Conservation (phyloP, 1,140 invertebrate species). For the Caenorhabditis brenneri region DNA sequence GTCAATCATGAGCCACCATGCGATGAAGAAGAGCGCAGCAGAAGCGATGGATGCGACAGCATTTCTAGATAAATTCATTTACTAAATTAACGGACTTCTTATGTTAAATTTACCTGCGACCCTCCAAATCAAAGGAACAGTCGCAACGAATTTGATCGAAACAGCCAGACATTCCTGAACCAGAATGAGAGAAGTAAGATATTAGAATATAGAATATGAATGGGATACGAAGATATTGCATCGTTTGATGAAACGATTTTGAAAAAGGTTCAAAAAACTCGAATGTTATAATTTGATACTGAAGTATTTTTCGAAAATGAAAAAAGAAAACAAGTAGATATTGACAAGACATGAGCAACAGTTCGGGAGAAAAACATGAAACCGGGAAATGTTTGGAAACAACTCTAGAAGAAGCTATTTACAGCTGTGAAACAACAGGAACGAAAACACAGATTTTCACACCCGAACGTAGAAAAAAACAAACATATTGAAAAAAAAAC, state of each 20-base stretch:
- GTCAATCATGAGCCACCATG: constrained; percentile 98
- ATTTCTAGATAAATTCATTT: constrained; percentile 73
- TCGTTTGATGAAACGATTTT: neutral
- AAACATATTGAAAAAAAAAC: neutral
- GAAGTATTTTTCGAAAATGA: neutral
- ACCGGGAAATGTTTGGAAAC: neutral
- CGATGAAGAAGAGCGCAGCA: constrained; percentile 86
- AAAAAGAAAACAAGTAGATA: constrained; percentile 14
- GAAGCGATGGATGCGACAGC: constrained; percentile 82
- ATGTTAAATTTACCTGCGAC: constrained; percentile 74
- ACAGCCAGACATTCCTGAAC: constrained; percentile 72
- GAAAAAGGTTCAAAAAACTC: neutral
- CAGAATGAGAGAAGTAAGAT: neutral
- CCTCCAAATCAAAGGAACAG: constrained; percentile 72
- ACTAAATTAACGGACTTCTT: neutral
- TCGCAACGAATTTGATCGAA: constrained; percentile 72
- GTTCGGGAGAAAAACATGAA: neutral
- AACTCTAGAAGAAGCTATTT: neutral
- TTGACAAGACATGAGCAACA: constrained; percentile 55
- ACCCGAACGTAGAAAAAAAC: neutral
- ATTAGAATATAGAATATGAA: neutral
- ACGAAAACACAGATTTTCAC: constrained; percentile 39
- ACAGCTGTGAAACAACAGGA: constrained; percentile 11
- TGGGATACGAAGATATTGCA: neutral
- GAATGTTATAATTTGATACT: neutral